phyloP scores from a whole-genome alignment of 2,113 vertebrate genomes.

The Xiphophorus couchianus region DNA sequence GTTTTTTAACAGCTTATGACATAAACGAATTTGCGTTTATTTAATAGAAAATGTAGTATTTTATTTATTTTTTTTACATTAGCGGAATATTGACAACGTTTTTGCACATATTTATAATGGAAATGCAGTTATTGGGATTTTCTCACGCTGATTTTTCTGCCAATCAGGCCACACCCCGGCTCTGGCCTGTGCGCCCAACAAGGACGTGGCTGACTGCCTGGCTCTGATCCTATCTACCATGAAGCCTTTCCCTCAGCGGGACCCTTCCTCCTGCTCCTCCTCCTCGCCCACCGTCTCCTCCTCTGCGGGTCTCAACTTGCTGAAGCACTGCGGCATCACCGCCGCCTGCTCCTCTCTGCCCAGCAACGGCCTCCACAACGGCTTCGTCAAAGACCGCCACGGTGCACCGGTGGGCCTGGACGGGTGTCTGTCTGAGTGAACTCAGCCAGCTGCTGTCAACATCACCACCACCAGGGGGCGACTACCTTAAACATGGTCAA shows the following conservation, averaged over 20 bases:
- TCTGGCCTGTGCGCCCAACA: conserved; percentile 98
- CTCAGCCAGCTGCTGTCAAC: conserved; percentile 68
- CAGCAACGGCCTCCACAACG: conserved; percentile 87
- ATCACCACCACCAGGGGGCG: conserved; percentile 67
- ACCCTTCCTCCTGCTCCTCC: conserved; percentile 82
- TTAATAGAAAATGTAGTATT: too few species aligned
- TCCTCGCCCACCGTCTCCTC: conserved; percentile 81
- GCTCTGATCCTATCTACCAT: conserved; percentile 99
- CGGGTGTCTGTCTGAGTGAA: conserved; percentile 94
- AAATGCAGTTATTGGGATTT: not conserved
- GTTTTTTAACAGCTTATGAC: too few species aligned
- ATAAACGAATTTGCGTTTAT: too few species aligned
- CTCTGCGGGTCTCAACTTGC: conserved; percentile 91
- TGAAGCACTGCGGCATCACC: conserved; percentile 95
- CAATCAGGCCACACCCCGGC: conserved; percentile 90
- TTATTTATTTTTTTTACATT: too few species aligned
- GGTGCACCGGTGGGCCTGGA: conserved; percentile 87
- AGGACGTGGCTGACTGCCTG: conserved; percentile 99
- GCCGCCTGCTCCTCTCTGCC: conserved; percentile 83
- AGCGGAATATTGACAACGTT: too few species aligned
- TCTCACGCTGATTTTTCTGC: not conserved
- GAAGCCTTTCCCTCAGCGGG: conserved; percentile 98
- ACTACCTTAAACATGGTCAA: conserved; percentile 73
- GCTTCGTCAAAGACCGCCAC: conserved; percentile 89
- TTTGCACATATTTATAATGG: too few species aligned